Evolutionary conservation across 2,113 vertebrate species (phyloP), one percentile per base, ranked within the genome.

Genomic region (Gymnocephalus cernua): DNA sequence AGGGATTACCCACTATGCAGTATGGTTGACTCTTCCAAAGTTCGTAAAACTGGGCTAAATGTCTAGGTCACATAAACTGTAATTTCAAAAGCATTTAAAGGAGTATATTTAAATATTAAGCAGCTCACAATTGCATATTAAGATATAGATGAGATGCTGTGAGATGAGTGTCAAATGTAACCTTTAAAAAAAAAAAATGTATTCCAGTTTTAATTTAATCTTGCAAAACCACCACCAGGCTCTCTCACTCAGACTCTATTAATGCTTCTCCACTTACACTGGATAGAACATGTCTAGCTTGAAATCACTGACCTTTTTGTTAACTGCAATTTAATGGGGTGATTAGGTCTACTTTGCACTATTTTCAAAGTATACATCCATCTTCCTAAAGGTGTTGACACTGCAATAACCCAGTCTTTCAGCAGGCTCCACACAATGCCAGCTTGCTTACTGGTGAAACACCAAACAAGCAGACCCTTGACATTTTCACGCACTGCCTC

Each of bases 291-390:
- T 29, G 68, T 79, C 77, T 77, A 58, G 73, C 74, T 79, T 41
- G 38, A 61, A 90, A 89, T 89, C 74, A 87, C 80, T 86, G 79
- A 91, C 84, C 84, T 89, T 90, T 90, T 67, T 83, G 86, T 84
- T 82, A 79, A 87, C 77, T 76, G 77, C 19, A 16, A 18, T 71
- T 74, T 89, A 88, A 91, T 84, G 77, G 56, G 61, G 71, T 82
- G 87, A 86, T 91, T 73, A 81, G 84, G 80, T 73, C 76, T 69
- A 85, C 77, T 79, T 67, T 7, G 29, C 85, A 69, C 35, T 73
- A 54, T 77, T 91, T 82, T 84, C 54, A 82, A 82, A 79, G 74
- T 51, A 72, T 66, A 83, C 72, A 90, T 89, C 77, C 79, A 89
- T 91, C 86, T 86, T 82, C 57, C 77, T 84, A 75, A 88, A 90